phyloP scores from a whole-genome alignment of 2,888 invertebrate genomes.

The Nowickia ferox region DNA sequence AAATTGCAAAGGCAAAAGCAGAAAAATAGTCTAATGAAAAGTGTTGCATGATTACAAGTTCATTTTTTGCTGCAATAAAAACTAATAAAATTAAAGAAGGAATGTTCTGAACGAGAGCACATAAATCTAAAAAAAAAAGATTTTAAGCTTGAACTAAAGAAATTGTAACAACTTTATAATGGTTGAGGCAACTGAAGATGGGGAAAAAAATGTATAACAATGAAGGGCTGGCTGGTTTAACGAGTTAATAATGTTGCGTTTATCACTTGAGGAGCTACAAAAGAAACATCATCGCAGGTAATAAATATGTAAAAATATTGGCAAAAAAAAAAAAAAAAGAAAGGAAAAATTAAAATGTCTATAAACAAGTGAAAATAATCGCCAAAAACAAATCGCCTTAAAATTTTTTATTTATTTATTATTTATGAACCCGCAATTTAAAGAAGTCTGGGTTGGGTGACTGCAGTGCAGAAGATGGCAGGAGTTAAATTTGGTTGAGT shows the following conservation, averaged over 20 bases:
- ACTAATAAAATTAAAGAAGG: slow-evolving; percentile 37
- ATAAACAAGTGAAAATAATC: slow-evolving; percentile 69
- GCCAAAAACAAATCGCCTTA: slow-evolving; percentile 70
- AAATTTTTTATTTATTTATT: slow-evolving; percentile 71
- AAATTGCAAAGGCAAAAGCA: slow-evolving; percentile 22
- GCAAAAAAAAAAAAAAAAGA: background rate
- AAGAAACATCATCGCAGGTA: slow-evolving; percentile 46
- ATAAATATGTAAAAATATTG: slow-evolving; percentile 40
- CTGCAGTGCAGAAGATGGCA: slow-evolving; percentile 33
- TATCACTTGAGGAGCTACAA: slow-evolving; percentile 28
- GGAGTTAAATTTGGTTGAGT: slow-evolving; percentile 38
- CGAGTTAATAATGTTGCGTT: slow-evolving; percentile 51
- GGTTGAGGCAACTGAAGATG: slow-evolving; percentile 18
- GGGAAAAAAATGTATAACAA: background rate
- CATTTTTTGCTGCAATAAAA: slow-evolving; percentile 35
- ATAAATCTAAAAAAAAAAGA: slow-evolving; percentile 65
- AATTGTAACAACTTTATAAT: slow-evolving; percentile 72
- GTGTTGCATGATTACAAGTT: slow-evolving; percentile 78
- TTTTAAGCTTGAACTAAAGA: slow-evolving; percentile 49
- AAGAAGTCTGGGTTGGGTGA: slow-evolving; percentile 39
- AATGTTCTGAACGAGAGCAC: slow-evolving; percentile 45
- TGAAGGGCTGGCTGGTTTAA: slow-evolving; percentile 49
- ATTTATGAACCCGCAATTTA: slow-evolving; percentile 73
- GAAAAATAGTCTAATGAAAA: slow-evolving; percentile 79
- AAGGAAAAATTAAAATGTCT: slow-evolving; percentile 40